These are phyloP conservation scores for Chromoteleia sp. DNA, from an alignment of 2,888 invertebrate species.

Conservation along the genomic window DNA sequence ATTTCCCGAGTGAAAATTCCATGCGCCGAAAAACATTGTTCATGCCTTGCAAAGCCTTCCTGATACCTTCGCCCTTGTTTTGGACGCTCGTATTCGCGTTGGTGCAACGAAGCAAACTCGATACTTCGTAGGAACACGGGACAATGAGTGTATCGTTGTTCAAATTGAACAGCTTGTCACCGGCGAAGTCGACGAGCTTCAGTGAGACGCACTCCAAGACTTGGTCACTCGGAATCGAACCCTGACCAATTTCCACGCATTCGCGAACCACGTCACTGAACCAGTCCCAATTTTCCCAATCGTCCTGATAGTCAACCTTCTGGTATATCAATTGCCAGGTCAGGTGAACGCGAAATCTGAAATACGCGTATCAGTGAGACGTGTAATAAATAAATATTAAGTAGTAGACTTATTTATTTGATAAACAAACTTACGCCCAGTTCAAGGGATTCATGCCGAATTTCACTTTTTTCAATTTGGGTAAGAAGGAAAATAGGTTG, in stretches of 20 bases:
- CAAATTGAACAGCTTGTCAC: constrained; percentile 43
- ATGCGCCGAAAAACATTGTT: constrained; percentile 48
- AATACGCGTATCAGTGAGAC: too few relatives aligned
- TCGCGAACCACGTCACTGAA: constrained; percentile 76
- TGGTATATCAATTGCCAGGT: constrained; percentile 77
- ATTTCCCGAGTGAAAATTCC: constrained; percentile 57
- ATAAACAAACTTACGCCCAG: constrained; percentile 77
- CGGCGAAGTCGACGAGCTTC: constrained; percentile 74
- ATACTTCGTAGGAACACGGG: constrained; percentile 48
- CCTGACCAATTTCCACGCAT: constrained; percentile 76
- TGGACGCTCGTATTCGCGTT: constrained; percentile 12
- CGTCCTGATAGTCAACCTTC: constrained; percentile 75
- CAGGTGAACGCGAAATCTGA: constrained; percentile 76
- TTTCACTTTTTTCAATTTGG: constrained; percentile 74
- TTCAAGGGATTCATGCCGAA: constrained; percentile 78
- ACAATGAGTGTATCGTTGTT: not conserved
- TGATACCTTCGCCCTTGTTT: constrained; percentile 29
- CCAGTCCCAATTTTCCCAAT: constrained; percentile 81
- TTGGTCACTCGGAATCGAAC: constrained; percentile 72
- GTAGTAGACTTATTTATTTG: not conserved
- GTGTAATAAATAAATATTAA: constrained; percentile 5
- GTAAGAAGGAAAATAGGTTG: constrained; percentile 74
- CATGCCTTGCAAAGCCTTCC: constrained; percentile 58
- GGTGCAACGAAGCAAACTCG: constrained; percentile 50
- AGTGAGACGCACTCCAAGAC: constrained; percentile 76